Conservation (phyloP, 2,113 vertebrate genomes). For the Pipa parva region DNA sequence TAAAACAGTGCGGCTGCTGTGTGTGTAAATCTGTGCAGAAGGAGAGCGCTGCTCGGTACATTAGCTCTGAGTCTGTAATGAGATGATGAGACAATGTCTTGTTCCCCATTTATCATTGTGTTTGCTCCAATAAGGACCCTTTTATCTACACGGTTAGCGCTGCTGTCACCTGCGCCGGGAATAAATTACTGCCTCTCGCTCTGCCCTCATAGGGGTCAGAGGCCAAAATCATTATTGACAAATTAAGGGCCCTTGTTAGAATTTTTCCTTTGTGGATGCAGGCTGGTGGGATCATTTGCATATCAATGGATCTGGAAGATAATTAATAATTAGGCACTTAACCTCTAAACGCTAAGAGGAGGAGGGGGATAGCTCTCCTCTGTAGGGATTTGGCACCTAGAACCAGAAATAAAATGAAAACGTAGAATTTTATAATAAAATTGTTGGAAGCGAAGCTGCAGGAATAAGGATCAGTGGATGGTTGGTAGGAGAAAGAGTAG, state of each 20-base stretch:
- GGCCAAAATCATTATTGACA: conserved; percentile 89
- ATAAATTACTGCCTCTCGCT: conserved; percentile 95
- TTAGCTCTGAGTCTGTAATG: conserved; percentile 92
- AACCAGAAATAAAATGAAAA: no score
- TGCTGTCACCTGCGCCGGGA: conserved; percentile 84
- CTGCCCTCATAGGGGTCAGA: conserved; percentile 89
- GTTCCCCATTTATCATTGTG: conserved; percentile 98
- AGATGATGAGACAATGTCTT: conserved; percentile 91
- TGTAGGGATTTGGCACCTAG: no score
- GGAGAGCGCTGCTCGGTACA: conserved; percentile 87
- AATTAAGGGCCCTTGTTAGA: conserved; percentile 81
- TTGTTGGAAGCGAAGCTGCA: no score
- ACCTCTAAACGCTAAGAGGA: conserved; percentile 29
- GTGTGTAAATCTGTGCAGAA: conserved; percentile 84
- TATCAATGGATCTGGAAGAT: conserved; percentile 29
- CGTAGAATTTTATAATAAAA: no score
- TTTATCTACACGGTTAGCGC: conserved; percentile 98
- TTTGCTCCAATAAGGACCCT: conserved; percentile 95
- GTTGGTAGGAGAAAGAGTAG: no score
- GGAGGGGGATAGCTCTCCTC: not conserved
- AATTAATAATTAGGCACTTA: conserved; percentile 41
- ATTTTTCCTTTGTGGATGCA: conserved; percentile 41
- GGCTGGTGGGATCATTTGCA: conserved; percentile 1
- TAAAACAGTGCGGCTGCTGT: conserved; percentile 31
- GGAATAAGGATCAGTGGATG: no score